Evolutionary conservation across 1,140 invertebrate species (phyloP), one percentile per base, ranked within the genome.

Genomic region (Chymomyza costata): DNA sequence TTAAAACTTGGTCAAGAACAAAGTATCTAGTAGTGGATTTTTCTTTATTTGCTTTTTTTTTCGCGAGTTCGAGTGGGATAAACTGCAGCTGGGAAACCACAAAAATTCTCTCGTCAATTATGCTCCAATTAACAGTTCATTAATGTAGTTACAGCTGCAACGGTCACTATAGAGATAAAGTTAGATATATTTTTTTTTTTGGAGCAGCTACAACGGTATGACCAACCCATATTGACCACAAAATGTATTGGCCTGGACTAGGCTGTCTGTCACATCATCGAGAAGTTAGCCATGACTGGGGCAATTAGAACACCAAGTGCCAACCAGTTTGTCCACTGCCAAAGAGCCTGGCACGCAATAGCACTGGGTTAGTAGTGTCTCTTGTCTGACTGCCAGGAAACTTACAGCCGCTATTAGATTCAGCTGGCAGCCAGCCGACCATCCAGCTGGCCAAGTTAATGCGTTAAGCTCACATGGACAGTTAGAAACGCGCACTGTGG

Each of bases 321-420:
- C n/a, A 80, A 78, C 71, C 71, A 78, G 71, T 80, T 78, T 78
- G 54, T 47, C 44, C 28, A 37, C 57, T 53, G 44, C n/a, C n/a
- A n/a, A n/a, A n/a, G n/a, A n/a, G n/a, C n/a, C n/a, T n/a, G n/a
- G n/a, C 71, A 78, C 71, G 66, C 71, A 78, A 78, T 52, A 37
- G 45, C 68, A 78, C 50, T 80, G 54, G 71, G 71, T 80, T 80
- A 78, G 73, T 78, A 67, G 71, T 70, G 48, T 55, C 66, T 65
- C 65, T 65, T 39, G 52, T 37, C 39, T n/a, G 43, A 51, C 63
- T 37, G 39, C 63, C 64, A 49, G 57, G 45, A 49, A n/a, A 38
- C 7, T 1, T 17, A 14, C 18, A 34, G n/a, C 14, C n/a, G n/a
- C n/a, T n/a, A n/a, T n/a, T n/a, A n/a, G n/a, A n/a, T n/a, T n/a